Evolutionary conservation across 2,888 invertebrate species (phyloP).

Genomic region (Luperina testacea): DNA sequence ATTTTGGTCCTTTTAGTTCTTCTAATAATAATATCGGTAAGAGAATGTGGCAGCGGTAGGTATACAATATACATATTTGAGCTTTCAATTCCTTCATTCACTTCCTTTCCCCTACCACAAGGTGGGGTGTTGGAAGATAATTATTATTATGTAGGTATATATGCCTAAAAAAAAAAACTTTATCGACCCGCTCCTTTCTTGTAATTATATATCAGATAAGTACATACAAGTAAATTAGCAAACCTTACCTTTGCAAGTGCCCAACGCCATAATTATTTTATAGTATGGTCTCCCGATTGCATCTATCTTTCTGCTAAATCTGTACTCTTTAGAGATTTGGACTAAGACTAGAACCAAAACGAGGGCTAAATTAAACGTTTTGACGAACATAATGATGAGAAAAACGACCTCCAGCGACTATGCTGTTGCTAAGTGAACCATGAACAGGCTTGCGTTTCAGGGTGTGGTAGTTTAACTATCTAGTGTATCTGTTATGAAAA

Average conservation of each 20-base stretch:
- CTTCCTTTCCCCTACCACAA: neutral
- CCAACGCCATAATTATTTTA: conserved; percentile 78
- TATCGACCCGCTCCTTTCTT: neutral
- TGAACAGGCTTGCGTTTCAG: neutral
- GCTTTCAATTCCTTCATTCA: too few relatives aligned
- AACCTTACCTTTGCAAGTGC: conserved; percentile 78
- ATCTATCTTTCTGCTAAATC: conserved; percentile 71
- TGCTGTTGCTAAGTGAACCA: neutral
- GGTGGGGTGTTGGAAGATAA: neutral
- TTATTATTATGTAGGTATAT: too few relatives aligned
- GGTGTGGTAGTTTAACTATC: conserved; percentile 9
- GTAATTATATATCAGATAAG: neutral
- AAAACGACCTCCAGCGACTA: neutral
- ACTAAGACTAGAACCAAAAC: conserved; percentile 26
- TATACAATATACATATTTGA: neutral
- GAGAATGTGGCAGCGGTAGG: neutral
- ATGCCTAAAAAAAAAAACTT: too few relatives aligned
- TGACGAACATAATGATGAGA: conserved; percentile 27
- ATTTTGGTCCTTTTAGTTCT: neutral
- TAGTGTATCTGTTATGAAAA: conserved; percentile 52
- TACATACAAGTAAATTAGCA: neutral
- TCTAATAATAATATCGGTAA: neutral
- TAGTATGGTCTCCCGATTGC: conserved; percentile 79
- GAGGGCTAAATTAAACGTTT: conserved; percentile 9
- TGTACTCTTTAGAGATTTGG: conserved; percentile 41